Evolutionary conservation across 2,888 invertebrate species (phyloP).

Genomic region (Sminthurides aquaticus): DNA sequence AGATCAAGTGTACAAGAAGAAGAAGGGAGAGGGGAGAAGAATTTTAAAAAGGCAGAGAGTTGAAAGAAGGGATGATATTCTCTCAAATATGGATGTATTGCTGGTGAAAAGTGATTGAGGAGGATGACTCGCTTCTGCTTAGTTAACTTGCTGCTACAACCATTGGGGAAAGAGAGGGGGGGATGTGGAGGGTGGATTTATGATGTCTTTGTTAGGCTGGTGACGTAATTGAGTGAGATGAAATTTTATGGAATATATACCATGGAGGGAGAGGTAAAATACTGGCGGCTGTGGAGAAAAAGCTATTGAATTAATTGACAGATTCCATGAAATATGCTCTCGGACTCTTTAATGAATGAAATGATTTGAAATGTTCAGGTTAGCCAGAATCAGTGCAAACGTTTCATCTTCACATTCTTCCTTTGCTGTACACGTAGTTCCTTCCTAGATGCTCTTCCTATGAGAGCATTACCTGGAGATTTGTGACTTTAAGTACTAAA

Average conservation of each 20-base stretch:
- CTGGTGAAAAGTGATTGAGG: background rate
- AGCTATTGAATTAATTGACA: slow-evolving; percentile 4
- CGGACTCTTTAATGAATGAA: background rate
- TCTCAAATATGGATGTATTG: background rate
- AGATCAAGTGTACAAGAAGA: background rate
- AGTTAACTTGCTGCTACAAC: too few species aligned
- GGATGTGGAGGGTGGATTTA: background rate
- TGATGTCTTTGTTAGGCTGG: background rate
- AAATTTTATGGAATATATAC: background rate
- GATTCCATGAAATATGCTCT: background rate
- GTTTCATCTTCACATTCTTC: background rate
- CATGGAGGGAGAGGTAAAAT: background rate
- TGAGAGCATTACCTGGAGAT: too few species aligned
- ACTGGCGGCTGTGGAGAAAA: background rate
- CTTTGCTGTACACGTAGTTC: too few species aligned
- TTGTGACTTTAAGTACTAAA: too few species aligned
- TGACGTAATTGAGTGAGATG: background rate
- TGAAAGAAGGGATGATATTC: background rate
- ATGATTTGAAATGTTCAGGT: background rate
- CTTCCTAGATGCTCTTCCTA: too few species aligned
- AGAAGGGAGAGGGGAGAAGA: too few species aligned
- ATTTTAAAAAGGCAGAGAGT: too few species aligned
- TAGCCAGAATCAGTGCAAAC: background rate
- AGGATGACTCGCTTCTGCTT: too few species aligned
- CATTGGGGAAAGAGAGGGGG: too few species aligned